A percentile compares a stretch with the other conserved stretches of the same genome.
These are phyloP conservation scores for Allobates femoralis DNA, from an alignment of 2,797 vertebrate genomes.

Conservation along the genomic window DNA sequence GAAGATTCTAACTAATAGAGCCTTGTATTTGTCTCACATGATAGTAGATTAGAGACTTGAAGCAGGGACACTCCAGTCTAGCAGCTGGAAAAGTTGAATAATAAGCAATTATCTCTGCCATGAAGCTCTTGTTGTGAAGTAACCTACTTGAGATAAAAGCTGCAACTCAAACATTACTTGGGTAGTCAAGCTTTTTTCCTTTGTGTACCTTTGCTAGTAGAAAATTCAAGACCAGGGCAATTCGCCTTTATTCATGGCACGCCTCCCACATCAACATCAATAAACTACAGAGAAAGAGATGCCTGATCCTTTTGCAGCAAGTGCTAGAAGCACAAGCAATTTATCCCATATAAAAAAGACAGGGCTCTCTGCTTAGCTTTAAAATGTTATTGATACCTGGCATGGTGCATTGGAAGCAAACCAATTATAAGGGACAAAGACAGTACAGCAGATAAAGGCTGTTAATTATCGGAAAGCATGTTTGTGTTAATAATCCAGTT, in stretches of 20 bases:
- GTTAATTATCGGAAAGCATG: slow-evolving; percentile 16
- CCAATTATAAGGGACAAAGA: slow-evolving; percentile 43
- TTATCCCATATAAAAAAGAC: slow-evolving; percentile 16
- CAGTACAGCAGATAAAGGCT: slow-evolving; percentile 12
- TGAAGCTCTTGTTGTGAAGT: slow-evolving; percentile 27
- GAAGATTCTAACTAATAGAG: neutral
- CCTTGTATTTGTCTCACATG: neutral
- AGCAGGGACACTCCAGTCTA: slow-evolving; percentile 6
- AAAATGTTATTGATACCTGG: slow-evolving; percentile 40
- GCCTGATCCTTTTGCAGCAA: slow-evolving; percentile 1
- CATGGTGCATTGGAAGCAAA: slow-evolving; percentile 12
- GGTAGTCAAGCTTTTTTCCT: slow-evolving; percentile 9
- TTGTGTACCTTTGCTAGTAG: slow-evolving; percentile 27
- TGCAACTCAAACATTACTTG: slow-evolving; percentile 25
- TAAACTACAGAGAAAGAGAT: slow-evolving; percentile 11
- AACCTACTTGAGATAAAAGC: slow-evolving; percentile 52
- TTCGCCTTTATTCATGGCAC: slow-evolving; percentile 29
- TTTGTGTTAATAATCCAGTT: slow-evolving; percentile 10
- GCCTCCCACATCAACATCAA: slow-evolving; percentile 38
- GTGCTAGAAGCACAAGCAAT: neutral
- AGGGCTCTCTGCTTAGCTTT: slow-evolving; percentile 7
- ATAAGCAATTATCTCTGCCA: slow-evolving; percentile 52
- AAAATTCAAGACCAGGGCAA: slow-evolving; percentile 21
- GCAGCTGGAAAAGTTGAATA: slow-evolving; percentile 44
- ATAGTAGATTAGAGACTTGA: slow-evolving; percentile 20